Conservation (phyloP, 2,888 invertebrate genomes). For the Drosophila meridionalis region DNA sequence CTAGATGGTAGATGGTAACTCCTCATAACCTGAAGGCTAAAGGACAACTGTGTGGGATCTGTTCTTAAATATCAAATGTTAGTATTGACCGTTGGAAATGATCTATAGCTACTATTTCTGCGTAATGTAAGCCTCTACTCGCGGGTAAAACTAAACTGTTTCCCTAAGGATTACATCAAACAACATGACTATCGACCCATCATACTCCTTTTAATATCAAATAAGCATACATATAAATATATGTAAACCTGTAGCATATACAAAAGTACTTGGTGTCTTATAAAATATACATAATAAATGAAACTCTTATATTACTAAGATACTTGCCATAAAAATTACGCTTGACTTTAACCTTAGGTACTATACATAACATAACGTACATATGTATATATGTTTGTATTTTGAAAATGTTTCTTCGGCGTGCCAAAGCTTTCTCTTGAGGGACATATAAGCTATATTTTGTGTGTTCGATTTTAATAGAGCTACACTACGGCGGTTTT, state of each 20-base stretch:
- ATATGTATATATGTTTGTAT: not conserved
- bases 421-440: not conserved
- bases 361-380: not conserved
- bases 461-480: not conserved
- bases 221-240: conserved; percentile 55
- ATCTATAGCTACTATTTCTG: conserved; percentile 2
- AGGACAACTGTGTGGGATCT: not conserved
- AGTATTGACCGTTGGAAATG: not conserved
- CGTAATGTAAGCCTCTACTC: not conserved
- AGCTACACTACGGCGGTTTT: not conserved
- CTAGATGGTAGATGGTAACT: not conserved
- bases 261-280: conserved; percentile 74
- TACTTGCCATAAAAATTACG: conserved; percentile 46
- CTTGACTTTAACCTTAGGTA: conserved; percentile 44
- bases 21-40: not conserved
- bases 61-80: conserved; percentile 9
- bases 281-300: conserved; percentile 63
- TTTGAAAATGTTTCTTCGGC: not conserved
- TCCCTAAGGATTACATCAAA: conserved; percentile 4
- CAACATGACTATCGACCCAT: conserved; percentile 22
- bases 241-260: conserved; percentile 68
- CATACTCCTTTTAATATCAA: conserved; percentile 57
- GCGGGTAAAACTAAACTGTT: conserved; percentile 1
- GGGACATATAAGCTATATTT: not conserved
- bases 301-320: conserved; percentile 54